phyloP scores from a whole-genome alignment of 1,140 invertebrate species.

The Orchestia grillus region DNA sequence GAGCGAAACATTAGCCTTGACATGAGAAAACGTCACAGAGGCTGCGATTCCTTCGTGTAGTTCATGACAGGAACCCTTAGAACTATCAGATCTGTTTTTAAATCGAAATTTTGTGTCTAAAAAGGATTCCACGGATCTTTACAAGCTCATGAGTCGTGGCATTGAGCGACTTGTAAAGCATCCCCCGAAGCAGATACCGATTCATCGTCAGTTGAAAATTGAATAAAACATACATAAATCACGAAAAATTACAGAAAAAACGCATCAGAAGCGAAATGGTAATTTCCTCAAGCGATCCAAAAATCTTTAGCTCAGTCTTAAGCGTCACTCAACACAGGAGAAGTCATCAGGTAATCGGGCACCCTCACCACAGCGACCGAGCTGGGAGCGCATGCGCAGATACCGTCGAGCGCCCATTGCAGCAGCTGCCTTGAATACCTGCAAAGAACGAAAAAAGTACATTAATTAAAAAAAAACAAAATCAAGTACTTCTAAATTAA shows the following conservation, averaged over 20 bases:
- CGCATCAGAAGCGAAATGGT: too few species aligned
- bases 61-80: too few species aligned
- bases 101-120: too few species aligned
- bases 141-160: neutral
- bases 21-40: too few species aligned
- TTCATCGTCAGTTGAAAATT: neutral
- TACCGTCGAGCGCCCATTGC: neutral
- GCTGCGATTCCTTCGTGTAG: too few species aligned
- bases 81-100: too few species aligned
- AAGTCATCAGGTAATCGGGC: neutral
- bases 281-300: too few species aligned
- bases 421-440: neutral
- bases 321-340: neutral
- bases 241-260: too few species aligned
- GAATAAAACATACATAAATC: too few species aligned
- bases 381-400: neutral
- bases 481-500: too few species aligned
- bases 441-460: neutral
- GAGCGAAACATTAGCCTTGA: too few species aligned
- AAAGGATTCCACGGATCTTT: neutral
- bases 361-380: neutral
- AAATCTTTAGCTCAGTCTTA: too few species aligned
- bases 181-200: neutral
- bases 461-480: neutral
- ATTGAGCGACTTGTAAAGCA: neutral